Evolutionary conservation across 2,797 vertebrate species (phyloP).

Genomic region (Enteromius viviparus): DNA sequence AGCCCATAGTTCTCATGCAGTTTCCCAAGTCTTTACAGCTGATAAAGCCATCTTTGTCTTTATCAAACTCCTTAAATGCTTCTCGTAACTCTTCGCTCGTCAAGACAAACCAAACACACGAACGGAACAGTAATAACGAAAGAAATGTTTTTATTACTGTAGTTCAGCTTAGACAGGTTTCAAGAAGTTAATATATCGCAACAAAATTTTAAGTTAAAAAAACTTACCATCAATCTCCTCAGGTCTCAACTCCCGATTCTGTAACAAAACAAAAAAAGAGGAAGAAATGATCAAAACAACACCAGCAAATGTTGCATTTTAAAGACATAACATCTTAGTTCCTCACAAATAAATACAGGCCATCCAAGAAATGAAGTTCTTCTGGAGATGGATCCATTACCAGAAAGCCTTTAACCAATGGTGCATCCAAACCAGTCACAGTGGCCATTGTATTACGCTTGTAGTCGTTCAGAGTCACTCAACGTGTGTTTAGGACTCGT

Average conservation of each 20-base stretch:
- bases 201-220: background rate
- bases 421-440: slow-evolving; percentile 27
- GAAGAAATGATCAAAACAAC: slow-evolving; percentile 11
- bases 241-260: slow-evolving; percentile 95
- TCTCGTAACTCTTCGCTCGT: slow-evolving; percentile 86
- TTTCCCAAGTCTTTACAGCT: slow-evolving; percentile 97
- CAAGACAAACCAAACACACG: slow-evolving; percentile 29
- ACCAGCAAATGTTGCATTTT: background rate
- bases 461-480: background rate
- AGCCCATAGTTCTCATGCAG: slow-evolving; percentile 99
- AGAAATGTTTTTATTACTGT: background rate
- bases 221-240: slow-evolving; percentile 95
- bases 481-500: background rate
- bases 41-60: slow-evolving; percentile 97
- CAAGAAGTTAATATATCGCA: background rate
- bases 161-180: background rate
- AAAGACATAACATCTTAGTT: background rate
- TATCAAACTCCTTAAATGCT: slow-evolving; percentile 97
- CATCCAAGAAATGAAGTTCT: background rate
- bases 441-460: background rate
- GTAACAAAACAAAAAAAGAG: slow-evolving; percentile 64
- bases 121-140: slow-evolving; percentile 13
- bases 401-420: slow-evolving; percentile 32
- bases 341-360: slow-evolving; percentile 38
- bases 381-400: slow-evolving; percentile 51